Evolutionary conservation across 2,113 vertebrate species (phyloP), one percentile per base, ranked within the genome.

Genomic region (Aegypius monachus): DNA sequence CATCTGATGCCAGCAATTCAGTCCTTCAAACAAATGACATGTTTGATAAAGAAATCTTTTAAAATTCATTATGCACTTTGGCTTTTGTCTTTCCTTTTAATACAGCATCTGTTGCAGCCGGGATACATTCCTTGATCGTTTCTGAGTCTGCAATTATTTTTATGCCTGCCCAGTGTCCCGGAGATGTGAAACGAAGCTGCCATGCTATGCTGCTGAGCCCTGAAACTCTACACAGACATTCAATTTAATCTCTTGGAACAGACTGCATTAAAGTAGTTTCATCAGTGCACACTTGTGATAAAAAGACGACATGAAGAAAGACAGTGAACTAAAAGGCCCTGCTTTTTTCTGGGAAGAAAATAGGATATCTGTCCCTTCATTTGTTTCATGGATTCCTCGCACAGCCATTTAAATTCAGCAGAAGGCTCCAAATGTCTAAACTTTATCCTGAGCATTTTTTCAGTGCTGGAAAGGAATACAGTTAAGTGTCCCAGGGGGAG

Each of bases 1-100:
- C 95, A 96, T 98, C 96, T 97, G 96, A 98, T 96, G 96, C 96
- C 97, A 98, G 93, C 97, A 95, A 95, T 92, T 96, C 96, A 96
- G 96, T 97, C 93, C 97, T 98, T 98, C 97, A 97, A 98, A 98
- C 97, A 96, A 96, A 97, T 98, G 97, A 97, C 97, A 96, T 94
- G 96, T 98, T 97, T 97, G 97, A 98, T 97, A 97, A 98, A 97
- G 96, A 97, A 98, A 97, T 97, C 97, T 97, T 97, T 97, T 97
- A 93, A 95, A 95, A 98, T 98, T 96, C 96, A 96, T 97, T 98
- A 97, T 97, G 95, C 95, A 96, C 91, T 97, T 94, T 85, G 97
- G 93, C 97, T 95, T 98, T 97, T 97, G 95, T 97, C 97, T 98
- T 98, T 98, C 94, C 91, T 97, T 98, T 98, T 97, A 94, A 95